These are phyloP conservation scores for Tragelaphus scriptus DNA, from an alignment of 2,113 vertebrate genomes.

Conservation along the genomic window DNA sequence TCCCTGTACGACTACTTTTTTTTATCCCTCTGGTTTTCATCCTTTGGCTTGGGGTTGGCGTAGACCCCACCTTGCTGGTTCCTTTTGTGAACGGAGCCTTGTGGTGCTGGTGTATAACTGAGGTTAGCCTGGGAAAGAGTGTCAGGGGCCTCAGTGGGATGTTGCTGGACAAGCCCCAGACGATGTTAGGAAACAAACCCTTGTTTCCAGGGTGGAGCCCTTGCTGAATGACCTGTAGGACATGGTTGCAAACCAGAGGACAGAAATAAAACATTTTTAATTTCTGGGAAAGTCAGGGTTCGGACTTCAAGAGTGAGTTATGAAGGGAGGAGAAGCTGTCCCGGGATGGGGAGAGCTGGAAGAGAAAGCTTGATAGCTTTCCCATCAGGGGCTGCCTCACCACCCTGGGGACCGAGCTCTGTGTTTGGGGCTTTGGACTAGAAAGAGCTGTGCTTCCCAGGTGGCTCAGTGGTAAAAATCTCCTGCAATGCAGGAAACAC, in stretches of 20 bases:
- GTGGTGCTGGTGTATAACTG: neutral
- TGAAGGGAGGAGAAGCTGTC: neutral
- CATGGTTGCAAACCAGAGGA: neutral
- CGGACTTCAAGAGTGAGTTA: neutral
- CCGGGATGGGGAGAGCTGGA: neutral
- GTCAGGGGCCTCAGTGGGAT: neutral
- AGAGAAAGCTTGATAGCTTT: neutral
- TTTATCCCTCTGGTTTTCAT: neutral
- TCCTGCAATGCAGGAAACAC: neutral
- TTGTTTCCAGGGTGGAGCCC: conserved; percentile 44
- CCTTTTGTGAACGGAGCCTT: neutral
- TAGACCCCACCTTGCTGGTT: neutral
- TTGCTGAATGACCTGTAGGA: neutral
- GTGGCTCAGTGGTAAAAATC: neutral
- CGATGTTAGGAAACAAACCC: conserved; percentile 45
- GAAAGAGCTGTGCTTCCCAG: neutral
- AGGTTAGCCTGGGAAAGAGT: neutral
- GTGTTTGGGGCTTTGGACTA: neutral
- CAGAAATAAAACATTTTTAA: conserved; percentile 16
- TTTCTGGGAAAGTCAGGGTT: neutral
- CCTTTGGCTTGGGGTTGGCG: neutral
- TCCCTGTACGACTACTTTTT: neutral
- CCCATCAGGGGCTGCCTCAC: neutral
- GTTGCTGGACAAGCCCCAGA: neutral
- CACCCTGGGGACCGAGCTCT: neutral